Evolutionary conservation across 2,113 vertebrate genomes (phyloP), one percentile per base, ranked within the genome.

Genomic region (Smithornis capensis): DNA sequence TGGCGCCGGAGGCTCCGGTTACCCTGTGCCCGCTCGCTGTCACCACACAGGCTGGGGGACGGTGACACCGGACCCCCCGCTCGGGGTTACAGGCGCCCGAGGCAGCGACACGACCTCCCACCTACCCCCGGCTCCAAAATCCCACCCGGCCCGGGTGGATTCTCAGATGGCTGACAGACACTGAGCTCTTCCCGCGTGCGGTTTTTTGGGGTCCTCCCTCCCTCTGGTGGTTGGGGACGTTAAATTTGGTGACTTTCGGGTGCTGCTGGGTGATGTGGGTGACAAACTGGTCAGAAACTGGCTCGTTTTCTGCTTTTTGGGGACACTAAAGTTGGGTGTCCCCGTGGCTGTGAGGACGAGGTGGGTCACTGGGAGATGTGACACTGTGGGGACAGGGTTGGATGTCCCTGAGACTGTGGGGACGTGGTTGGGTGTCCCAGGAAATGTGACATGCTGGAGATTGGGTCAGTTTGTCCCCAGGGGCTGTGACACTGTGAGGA

Each of bases 1-100:
- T 28, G 89, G 31, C 17, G 59, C 85, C 59, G 22, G 33, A 84
- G 93, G 95, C 93, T 95, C 91, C 13, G 45, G 27, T 93, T 81
- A 25, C 95, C 68, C 84, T 0, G 5, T 9, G 25, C 64, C 63
- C n/a, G 18, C 62, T 65, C 70, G 21, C 50, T 85, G 88, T 56
- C 91, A 35, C 81, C 73, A 0, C 35, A 0, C 52, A 1, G 76
- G 2, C 57, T 5, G n/a, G 73, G 71, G 40, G 16, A 71, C 74
- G 5, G 57, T 33, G 91, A 70, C 83, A 91, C 68, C 47, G 5
- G 47, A 57, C 19, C 70, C 73, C 77, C 33, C 4, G 2, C 44
- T 49, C 16, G 44, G 56, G 73, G 44, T 15, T n/a, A 22, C 68
- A 12, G 68, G 14, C 11, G 0, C 29, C 71, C 3, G 2, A 38